Base-by-base conservation (phyloP, 1,140 invertebrate genomes). In the Battus philenor region DNA sequence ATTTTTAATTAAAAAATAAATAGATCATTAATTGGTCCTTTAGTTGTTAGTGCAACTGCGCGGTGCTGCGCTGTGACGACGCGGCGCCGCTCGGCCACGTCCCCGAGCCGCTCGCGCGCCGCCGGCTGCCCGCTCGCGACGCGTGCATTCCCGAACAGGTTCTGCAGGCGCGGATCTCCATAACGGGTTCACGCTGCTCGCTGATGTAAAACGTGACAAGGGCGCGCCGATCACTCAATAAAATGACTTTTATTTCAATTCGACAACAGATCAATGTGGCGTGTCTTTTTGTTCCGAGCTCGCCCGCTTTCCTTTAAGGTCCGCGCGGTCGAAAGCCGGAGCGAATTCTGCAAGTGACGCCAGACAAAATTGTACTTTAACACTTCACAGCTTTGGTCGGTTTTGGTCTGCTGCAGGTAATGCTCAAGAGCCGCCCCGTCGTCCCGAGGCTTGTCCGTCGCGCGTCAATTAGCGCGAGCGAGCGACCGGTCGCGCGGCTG, bases 121-220 rank as follows among this genome's bases (percentile, higher is more conserved):
- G n/a, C n/a, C n/a, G n/a, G n/a, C n/a, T n/a, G n/a, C n/a, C n/a
- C n/a, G n/a, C n/a, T n/a, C n/a, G n/a, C n/a, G n/a, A n/a, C n/a
- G n/a, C n/a, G n/a, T n/a, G n/a, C n/a, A n/a, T n/a, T n/a, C n/a
- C n/a, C n/a, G n/a, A n/a, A n/a, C n/a, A n/a, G n/a, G n/a, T n/a
- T n/a, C n/a, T n/a, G n/a, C n/a, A n/a, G n/a, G n/a, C n/a, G n/a
- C n/a, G n/a, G n/a, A 56, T 68, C 61, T 72, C 58, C 63, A 67
- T 60, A 70, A 75, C 65, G 29, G 55, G 73, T 72, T 72, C 47
- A 50, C 47, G 55, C 55, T 67, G 61, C 65, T 60, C 48, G 65
- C 66, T 76, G 63, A 74, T 67, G 65, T 71, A 77, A 67, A 78
- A 79, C 69, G 75, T 71, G 71, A 78, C 69, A 79, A 68, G 58